Percentiles rank a stretch among this genome's conserved stretches.
phyloP scores from a whole-genome alignment of 2,888 invertebrate species.

The Osmoderma eremita region DNA sequence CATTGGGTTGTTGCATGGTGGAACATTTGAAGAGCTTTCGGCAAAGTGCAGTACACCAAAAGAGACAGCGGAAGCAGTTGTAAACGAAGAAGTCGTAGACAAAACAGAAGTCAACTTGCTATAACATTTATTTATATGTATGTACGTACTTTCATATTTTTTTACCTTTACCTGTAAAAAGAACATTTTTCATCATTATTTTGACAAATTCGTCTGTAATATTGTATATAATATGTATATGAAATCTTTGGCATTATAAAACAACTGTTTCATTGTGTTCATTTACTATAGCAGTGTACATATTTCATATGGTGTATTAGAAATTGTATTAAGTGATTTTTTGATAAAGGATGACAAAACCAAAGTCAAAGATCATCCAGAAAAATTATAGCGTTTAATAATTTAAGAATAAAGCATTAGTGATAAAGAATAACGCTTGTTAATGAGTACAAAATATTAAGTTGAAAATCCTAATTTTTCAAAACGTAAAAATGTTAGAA shows the following conservation, averaged over 20 bases:
- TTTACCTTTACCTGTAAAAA: constrained; percentile 29
- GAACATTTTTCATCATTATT: constrained; percentile 15
- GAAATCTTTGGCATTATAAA: constrained; percentile 34
- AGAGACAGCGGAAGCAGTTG: not conserved
- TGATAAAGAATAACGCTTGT: too few relatives aligned
- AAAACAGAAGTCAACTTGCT: constrained; percentile 6
- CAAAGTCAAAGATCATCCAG: not conserved
- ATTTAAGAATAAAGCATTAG: too few relatives aligned
- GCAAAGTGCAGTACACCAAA: constrained; percentile 53
- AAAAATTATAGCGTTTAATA: too few relatives aligned
- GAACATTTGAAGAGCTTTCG: constrained; percentile 64
- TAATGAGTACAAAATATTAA: too few relatives aligned
- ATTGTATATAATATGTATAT: constrained; percentile 35
- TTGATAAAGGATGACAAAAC: constrained; percentile 10
- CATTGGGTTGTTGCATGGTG: constrained; percentile 78
- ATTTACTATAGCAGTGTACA: constrained; percentile 30
- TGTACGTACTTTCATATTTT: constrained; percentile 31
- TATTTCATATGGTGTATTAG: constrained; percentile 20
- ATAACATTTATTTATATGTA: constrained; percentile 29
- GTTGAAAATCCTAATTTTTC: too few relatives aligned
- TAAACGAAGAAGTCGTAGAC: not conserved
- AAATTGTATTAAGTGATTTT: constrained; percentile 25
- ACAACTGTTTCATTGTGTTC: constrained; percentile 33
- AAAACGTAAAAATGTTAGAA: too few relatives aligned
- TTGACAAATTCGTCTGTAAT: constrained; percentile 11